A percentile compares a stretch with the other conserved stretches of the same genome.
These are phyloP conservation scores for Eilema depressum DNA, from an alignment of 2,888 invertebrate genomes.

Conservation along the genomic window DNA sequence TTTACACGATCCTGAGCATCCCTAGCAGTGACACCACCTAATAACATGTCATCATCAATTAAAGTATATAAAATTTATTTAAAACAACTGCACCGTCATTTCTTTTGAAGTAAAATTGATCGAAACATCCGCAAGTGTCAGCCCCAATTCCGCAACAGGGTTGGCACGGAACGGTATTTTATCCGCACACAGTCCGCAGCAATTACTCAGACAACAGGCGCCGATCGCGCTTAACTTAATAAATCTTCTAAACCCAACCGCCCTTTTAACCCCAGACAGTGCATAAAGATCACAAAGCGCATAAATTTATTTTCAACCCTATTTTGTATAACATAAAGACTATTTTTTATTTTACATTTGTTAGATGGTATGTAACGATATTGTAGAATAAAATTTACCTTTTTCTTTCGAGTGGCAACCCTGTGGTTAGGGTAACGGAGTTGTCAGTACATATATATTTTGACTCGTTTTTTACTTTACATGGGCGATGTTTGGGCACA, in stretches of 20 bases:
- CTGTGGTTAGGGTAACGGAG: slow-evolving; percentile 20
- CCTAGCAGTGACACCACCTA: too few species aligned
- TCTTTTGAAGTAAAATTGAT: not conserved
- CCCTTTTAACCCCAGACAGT: slow-evolving; percentile 37
- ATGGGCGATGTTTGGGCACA: slow-evolving; percentile 10
- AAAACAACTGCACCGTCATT: not conserved
- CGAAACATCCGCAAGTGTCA: slow-evolving; percentile 22
- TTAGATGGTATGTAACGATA: slow-evolving; percentile 10
- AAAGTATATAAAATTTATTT: not conserved
- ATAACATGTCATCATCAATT: not conserved
- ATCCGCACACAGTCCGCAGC: slow-evolving; percentile 36
- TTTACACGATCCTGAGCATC: too few species aligned
- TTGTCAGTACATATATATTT: slow-evolving; percentile 11
- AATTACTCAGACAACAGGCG: slow-evolving; percentile 46
- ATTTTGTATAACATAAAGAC: slow-evolving; percentile 21
- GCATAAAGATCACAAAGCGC: slow-evolving; percentile 32
- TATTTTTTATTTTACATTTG: slow-evolving; percentile 14
- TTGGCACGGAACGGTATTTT: slow-evolving; percentile 37
- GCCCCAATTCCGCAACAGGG: slow-evolving; percentile 25
- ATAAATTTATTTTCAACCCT: slow-evolving; percentile 27
- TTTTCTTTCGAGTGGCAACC: slow-evolving; percentile 20
- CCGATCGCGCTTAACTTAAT: slow-evolving; percentile 50
- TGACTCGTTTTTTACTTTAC: slow-evolving; percentile 5
- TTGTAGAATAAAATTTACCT: slow-evolving; percentile 25
- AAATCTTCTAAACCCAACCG: slow-evolving; percentile 46